phyloP scores from a whole-genome alignment of 2,888 invertebrate species.

The Diloba caeruleocephala region DNA sequence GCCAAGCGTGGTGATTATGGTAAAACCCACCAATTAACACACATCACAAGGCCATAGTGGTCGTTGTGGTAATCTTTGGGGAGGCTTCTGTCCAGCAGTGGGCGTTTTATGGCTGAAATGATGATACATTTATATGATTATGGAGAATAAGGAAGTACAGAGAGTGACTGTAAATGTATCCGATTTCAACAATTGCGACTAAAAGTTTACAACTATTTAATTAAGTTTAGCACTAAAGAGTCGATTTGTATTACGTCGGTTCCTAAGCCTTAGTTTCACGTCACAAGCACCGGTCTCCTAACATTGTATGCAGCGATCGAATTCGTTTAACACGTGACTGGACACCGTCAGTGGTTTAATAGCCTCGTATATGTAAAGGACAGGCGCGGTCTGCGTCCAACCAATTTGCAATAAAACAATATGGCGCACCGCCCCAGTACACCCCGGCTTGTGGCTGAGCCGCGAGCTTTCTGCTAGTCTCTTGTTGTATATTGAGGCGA shows the following conservation, averaged over 20 bases:
- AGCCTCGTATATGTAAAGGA: slow-evolving; percentile 88
- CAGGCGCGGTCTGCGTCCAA: slow-evolving; percentile 85
- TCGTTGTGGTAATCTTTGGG: too few relatives aligned
- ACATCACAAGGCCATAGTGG: too few relatives aligned
- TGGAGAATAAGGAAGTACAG: slow-evolving; percentile 24
- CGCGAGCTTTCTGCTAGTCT: slow-evolving; percentile 62
- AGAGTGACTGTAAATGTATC: slow-evolving; percentile 10
- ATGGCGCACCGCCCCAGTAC: slow-evolving; percentile 75
- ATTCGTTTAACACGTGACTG: slow-evolving; percentile 89
- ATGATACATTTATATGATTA: too few relatives aligned
- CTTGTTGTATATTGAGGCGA: slow-evolving; percentile 67
- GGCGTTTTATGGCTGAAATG: too few relatives aligned
- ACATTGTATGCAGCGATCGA: slow-evolving; percentile 82
- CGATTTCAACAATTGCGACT: slow-evolving; percentile 31
- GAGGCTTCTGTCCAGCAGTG: too few relatives aligned
- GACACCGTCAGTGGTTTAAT: slow-evolving; percentile 85
- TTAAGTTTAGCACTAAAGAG: slow-evolving; percentile 49
- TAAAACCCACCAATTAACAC: too few relatives aligned
- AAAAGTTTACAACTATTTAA: slow-evolving; percentile 38
- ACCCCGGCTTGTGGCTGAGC: slow-evolving; percentile 70
- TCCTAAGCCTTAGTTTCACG: slow-evolving; percentile 66
- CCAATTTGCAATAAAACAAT: slow-evolving; percentile 90
- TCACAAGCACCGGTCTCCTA: slow-evolving; percentile 69
- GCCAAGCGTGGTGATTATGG: too few relatives aligned
- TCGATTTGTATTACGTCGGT: slow-evolving; percentile 59